phyloP scores from a whole-genome alignment of 2,888 invertebrate species.

The Epistrophe grossulariae region DNA sequence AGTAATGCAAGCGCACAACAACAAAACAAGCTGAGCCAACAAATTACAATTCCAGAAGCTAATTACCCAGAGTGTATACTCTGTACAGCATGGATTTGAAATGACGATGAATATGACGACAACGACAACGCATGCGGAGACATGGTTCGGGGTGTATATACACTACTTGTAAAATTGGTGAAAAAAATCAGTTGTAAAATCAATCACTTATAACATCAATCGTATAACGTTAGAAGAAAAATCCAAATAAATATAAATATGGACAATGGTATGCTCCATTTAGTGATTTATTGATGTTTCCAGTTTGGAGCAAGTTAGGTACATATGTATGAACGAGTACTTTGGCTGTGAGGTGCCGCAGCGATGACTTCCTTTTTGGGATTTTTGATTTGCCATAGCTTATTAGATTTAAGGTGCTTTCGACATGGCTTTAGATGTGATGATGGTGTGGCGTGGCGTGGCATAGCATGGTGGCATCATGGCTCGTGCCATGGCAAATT shows the following conservation, averaged over 20 bases:
- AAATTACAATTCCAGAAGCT: slow-evolving; percentile 74
- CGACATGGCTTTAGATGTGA: slow-evolving; percentile 42
- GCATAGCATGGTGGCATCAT: slow-evolving; percentile 21
- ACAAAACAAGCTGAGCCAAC: slow-evolving; percentile 34
- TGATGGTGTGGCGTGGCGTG: slow-evolving; percentile 29
- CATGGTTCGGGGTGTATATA: slow-evolving; percentile 9
- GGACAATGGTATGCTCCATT: slow-evolving; percentile 73
- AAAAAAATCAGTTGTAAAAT: slow-evolving; percentile 65
- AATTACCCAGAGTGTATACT: slow-evolving; percentile 51
- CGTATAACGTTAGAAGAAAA: slow-evolving; percentile 16
- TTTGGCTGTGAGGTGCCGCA: slow-evolving; percentile 35
- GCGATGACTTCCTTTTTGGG: slow-evolving; percentile 65
- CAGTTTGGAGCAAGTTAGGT: slow-evolving; percentile 33
- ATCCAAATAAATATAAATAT: slow-evolving; percentile 47
- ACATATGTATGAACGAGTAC: no score
- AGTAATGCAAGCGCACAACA: background rate
- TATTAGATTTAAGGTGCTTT: slow-evolving; percentile 29
- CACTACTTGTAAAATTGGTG: slow-evolving; percentile 51
- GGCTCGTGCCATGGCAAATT: slow-evolving; percentile 65
- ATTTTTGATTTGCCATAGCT: slow-evolving; percentile 44
- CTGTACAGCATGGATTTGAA: slow-evolving; percentile 18
- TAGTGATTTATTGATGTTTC: slow-evolving; percentile 69
- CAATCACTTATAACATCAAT: slow-evolving; percentile 72
- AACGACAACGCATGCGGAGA: background rate
- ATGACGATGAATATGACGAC: background rate